phyloP scores from a whole-genome alignment of 2,797 vertebrate genomes.

The Chelonia mydas region DNA sequence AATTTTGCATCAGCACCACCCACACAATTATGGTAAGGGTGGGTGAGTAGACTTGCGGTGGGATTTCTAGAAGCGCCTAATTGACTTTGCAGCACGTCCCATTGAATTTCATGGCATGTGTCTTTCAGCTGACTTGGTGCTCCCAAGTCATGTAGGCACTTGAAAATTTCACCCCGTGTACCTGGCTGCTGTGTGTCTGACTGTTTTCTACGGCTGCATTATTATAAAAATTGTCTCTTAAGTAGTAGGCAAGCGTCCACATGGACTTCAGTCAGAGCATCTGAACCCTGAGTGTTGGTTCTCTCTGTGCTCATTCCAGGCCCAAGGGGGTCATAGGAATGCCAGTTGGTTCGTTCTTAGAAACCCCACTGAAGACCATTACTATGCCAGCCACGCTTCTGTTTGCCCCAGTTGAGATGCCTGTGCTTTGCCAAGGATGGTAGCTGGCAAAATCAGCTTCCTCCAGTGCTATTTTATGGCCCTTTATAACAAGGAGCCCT shows the following conservation, averaged over 20 bases:
- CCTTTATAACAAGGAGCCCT: slow-evolving; percentile 7
- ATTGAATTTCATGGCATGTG: not conserved
- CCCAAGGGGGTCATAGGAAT: not conserved
- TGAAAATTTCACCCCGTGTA: rapidly evolving
- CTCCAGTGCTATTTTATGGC: slow-evolving; percentile 59
- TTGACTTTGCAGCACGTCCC: not conserved
- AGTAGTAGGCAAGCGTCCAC: not conserved
- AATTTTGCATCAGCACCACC: not conserved
- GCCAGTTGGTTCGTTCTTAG: slow-evolving; percentile 39
- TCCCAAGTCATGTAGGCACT: not conserved
- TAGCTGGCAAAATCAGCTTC: slow-evolving; percentile 42
- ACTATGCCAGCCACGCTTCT: not conserved
- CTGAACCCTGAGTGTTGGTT: not conserved
- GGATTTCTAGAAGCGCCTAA: not conserved
- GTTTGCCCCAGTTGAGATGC: slow-evolving; percentile 58
- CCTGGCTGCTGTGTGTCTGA: not conserved
- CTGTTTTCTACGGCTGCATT: not conserved
- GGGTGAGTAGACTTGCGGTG: not conserved
- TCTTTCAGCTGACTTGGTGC: not conserved
- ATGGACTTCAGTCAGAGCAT: not conserved
- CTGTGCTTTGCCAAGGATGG: slow-evolving; percentile 45
- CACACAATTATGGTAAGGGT: not conserved
- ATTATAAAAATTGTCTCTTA: slow-evolving; percentile 9
- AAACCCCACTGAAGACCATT: slow-evolving; percentile 30
- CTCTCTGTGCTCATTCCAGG: slow-evolving; percentile 43